These are phyloP conservation scores for Ferrisia virgata DNA, from an alignment of 2,888 invertebrate genomes.

Conservation along the genomic window DNA sequence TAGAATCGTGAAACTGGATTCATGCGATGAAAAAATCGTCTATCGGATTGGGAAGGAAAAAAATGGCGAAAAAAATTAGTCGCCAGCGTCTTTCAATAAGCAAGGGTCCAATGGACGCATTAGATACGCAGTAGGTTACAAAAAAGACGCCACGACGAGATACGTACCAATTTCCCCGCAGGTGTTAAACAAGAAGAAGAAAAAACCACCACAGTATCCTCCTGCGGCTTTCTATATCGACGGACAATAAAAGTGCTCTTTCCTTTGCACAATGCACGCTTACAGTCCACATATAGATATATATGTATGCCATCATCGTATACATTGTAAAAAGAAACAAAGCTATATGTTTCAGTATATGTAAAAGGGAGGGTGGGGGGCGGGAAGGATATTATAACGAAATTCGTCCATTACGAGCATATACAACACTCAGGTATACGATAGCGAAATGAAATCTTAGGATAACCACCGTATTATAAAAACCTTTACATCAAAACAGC, in stretches of 20 bases:
- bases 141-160: background rate
- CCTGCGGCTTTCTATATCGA: background rate
- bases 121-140: conserved; percentile 24
- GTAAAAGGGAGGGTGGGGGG: background rate
- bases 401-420: background rate
- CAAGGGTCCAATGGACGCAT: conserved; percentile 23
- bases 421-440: background rate
- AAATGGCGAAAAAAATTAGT: conserved; percentile 14
- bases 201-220: background rate
- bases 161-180: conserved; percentile 7
- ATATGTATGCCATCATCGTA: background rate
- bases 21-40: background rate
- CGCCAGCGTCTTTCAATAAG: background rate
- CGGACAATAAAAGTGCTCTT: conserved; percentile 9
- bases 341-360: background rate
- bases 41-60: background rate
- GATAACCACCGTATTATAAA: background rate
- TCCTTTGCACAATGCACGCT: conserved; percentile 14
- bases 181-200: background rate
- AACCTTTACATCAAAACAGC: background rate
- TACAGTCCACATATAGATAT: no score
- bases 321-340: background rate
- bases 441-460: background rate
- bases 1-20: background rate
- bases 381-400: background rate